Base-by-base conservation (phyloP, 2,113 vertebrate species). In the Phodopus roborovskii region DNA sequence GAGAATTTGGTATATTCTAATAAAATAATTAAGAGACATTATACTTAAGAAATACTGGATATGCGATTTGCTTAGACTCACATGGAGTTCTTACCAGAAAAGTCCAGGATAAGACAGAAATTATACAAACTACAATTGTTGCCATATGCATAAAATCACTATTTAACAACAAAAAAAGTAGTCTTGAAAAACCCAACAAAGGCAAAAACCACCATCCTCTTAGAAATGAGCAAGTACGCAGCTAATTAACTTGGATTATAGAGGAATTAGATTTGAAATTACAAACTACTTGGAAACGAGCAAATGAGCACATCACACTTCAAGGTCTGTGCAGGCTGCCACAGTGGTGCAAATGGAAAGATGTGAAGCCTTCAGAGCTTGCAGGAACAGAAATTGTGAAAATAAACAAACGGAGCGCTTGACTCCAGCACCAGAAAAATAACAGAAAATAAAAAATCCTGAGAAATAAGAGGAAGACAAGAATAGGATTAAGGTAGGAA, bases 221-320 rank as follows among this genome's bases (percentile, higher is more conserved):
- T 90, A 75, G 95, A 98, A 95, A 96, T 36, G 53, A 96, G 93
- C 89, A 91, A 50, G 70, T 74, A 95, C 53, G 83, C 64, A 85
- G 96, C 87, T 97, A 90, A 96, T 98, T 96, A 96, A 94, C 92
- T 95, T 95, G 84, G 79, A 97, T 96, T 94, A 93, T 84, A 88
- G 96, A 95, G 84, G 88, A 97, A 96, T 97, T 96, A 95, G 96
- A 96, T 96, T 85, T 90, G 88, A 97, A 97, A 97, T 95, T 84
- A 94, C 81, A 95, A 78, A 90, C 45, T 87, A 58, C 87, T 95
- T 93, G 82, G 94, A 96, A 96, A 91, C 75, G 93, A 93, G 95
- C 92, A 95, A 79, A 89, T 39, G 73, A 89, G 82, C 42, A 33
- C 79, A 56, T 62, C 90, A 26, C 91, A 85, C 88, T 77, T 96